Percentiles rank a stretch among this genome's conserved stretches.
Evolutionary conservation across 2,888 invertebrate genomes (phyloP).

Genomic region (Perdita meconis): DNA sequence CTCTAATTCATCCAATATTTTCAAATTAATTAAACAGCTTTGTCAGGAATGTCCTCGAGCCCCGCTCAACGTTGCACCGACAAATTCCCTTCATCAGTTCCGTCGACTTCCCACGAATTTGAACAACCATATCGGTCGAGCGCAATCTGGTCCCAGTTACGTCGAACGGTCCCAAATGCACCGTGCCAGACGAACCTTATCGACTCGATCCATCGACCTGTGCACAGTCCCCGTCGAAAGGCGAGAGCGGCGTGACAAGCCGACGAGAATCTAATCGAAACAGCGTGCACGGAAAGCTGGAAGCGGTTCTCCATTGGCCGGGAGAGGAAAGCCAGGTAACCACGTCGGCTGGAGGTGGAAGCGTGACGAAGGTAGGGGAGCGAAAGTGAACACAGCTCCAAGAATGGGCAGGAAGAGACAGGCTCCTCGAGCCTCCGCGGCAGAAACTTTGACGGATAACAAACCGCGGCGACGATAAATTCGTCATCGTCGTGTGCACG

Average conservation of each 20-base stretch:
- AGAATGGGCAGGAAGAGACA: slow-evolving; percentile 82
- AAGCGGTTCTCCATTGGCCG: slow-evolving; percentile 42
- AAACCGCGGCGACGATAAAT: slow-evolving; percentile 4
- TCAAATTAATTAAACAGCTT: no score
- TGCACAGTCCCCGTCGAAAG: slow-evolving; percentile 18
- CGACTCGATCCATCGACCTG: slow-evolving; percentile 40
- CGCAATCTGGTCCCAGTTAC: slow-evolving; percentile 24
- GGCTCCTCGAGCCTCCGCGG: slow-evolving; percentile 61
- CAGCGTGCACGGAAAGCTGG: slow-evolving; percentile 22
- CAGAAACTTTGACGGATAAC: slow-evolving; percentile 51
- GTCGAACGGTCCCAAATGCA: slow-evolving; percentile 32
- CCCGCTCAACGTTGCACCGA: not conserved
- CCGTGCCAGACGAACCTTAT: slow-evolving; percentile 37
- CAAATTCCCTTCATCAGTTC: slow-evolving; percentile 15
- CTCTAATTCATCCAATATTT: no score
- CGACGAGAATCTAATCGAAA: slow-evolving; percentile 23
- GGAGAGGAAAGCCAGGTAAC: slow-evolving; percentile 42
- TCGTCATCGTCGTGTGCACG: slow-evolving; percentile 14
- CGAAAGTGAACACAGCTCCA: slow-evolving; percentile 83
- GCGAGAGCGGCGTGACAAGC: not conserved
- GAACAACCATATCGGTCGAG: slow-evolving; percentile 26
- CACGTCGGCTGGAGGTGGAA: slow-evolving; percentile 53
- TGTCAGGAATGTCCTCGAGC: not conserved
- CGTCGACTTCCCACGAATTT: slow-evolving; percentile 14
- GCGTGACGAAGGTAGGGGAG: slow-evolving; percentile 68